phyloP scores from a whole-genome alignment of 1,140 invertebrate species.

The Notospermus geniculatus region DNA sequence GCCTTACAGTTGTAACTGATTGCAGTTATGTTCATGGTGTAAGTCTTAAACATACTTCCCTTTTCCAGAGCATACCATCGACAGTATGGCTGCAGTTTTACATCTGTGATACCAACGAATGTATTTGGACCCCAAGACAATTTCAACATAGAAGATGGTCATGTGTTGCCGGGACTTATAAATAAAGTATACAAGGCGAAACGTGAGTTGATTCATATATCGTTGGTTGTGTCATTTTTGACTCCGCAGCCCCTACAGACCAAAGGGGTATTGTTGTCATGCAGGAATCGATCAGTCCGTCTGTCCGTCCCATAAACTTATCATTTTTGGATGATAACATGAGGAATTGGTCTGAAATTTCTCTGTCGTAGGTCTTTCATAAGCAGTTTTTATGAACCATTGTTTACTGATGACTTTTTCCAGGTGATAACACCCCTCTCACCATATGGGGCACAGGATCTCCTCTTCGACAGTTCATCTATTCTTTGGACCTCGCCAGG shows the following conservation, averaged over 20 bases:
- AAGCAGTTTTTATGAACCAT: too few species aligned
- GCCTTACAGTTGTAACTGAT: too few species aligned
- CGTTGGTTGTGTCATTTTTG: too few species aligned
- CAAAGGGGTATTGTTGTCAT: too few species aligned
- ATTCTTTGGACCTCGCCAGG: constrained; percentile 87
- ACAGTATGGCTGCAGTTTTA: constrained; percentile 75
- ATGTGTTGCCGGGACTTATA: constrained; percentile 87
- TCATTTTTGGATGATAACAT: too few species aligned
- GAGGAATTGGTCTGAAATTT: too few species aligned
- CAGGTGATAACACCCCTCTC: constrained; percentile 55
- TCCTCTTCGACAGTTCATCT: constrained; percentile 95
- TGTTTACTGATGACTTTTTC: too few species aligned
- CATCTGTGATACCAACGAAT: constrained; percentile 96
- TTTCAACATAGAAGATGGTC: constrained; percentile 77
- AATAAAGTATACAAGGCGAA: constrained; percentile 65
- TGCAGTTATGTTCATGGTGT: neutral
- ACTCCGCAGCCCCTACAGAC: too few species aligned
- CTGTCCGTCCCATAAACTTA: too few species aligned
- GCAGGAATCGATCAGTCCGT: too few species aligned
- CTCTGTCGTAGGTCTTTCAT: too few species aligned
- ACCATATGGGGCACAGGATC: constrained; percentile 83
- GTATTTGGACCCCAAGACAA: constrained; percentile 96
- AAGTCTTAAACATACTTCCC: neutral
- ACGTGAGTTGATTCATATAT: too few species aligned
- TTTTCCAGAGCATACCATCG: constrained; percentile 45